These are phyloP conservation scores for Mythimna ferrago DNA, from an alignment of 2,888 invertebrate genomes.

Conservation along the genomic window DNA sequence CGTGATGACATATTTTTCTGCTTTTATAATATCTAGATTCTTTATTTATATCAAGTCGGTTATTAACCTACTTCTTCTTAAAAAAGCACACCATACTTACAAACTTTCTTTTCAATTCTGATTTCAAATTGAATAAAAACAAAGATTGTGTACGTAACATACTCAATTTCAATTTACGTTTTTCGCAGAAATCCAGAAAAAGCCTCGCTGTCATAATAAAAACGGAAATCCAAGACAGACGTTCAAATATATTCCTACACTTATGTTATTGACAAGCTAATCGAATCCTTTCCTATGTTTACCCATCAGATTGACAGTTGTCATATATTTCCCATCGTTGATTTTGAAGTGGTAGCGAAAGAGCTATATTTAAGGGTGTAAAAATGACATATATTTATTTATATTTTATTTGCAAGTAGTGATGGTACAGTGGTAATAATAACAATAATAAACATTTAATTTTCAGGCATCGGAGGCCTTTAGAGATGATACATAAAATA, in stretches of 20 bases:
- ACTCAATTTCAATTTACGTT: constrained; percentile 6
- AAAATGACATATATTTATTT: background rate
- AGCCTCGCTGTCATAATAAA: constrained; percentile 37
- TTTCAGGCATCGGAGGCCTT: too few species aligned
- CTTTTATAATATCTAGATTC: too few species aligned
- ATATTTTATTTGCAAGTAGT: too few species aligned
- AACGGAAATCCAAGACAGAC: constrained; percentile 16
- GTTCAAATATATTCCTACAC: constrained; percentile 43
- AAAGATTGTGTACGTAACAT: constrained; percentile 6
- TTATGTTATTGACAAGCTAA: constrained; percentile 61
- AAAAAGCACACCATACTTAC: background rate
- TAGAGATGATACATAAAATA: too few species aligned
- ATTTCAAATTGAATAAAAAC: constrained; percentile 35
- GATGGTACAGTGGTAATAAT: too few species aligned
- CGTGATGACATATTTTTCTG: too few species aligned
- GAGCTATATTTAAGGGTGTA: background rate
- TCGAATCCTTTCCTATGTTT: constrained; percentile 53
- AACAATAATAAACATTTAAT: too few species aligned
- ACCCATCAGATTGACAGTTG: constrained; percentile 45
- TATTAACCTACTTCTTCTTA: background rate
- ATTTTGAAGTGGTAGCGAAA: background rate
- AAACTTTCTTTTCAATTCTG: constrained; percentile 5
- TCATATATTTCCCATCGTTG: constrained; percentile 21
- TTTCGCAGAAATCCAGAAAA: constrained; percentile 8
- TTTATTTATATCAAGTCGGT: background rate